These are phyloP conservation scores for Brenthis ino DNA, from an alignment of 2,888 invertebrate species.

Conservation along the genomic window DNA sequence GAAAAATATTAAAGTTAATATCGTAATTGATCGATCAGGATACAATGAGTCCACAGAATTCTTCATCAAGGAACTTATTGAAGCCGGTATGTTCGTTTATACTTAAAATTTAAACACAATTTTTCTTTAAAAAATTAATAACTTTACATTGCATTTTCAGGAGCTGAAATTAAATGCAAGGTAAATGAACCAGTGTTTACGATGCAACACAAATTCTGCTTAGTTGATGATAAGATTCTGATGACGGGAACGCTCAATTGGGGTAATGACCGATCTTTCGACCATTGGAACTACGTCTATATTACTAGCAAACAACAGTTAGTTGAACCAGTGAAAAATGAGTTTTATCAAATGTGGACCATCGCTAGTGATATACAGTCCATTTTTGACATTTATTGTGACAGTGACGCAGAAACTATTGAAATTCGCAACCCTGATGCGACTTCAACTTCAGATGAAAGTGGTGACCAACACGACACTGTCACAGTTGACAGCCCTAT, in stretches of 20 bases:
- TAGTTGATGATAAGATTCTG: constrained; percentile 84
- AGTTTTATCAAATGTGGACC: constrained; percentile 85
- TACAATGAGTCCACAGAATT: constrained; percentile 68
- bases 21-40: constrained; percentile 69
- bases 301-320: constrained; percentile 82
- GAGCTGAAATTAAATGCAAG: constrained; percentile 81
- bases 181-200: constrained; percentile 61
- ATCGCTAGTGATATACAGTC: constrained; percentile 44
- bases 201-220: constrained; percentile 91
- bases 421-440: constrained; percentile 42
- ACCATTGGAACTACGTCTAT: constrained; percentile 87
- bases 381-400: constrained; percentile 38
- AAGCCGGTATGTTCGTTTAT: constrained; percentile 59
- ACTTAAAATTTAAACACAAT: not conserved
- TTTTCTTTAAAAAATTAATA: not conserved
- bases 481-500: constrained; percentile 29
- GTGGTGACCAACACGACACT: constrained; percentile 37
- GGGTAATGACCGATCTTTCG: constrained; percentile 86
- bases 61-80: constrained; percentile 68
- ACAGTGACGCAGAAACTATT: constrained; percentile 46
- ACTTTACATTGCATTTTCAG: constrained; percentile 58
- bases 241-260: constrained; percentile 90
- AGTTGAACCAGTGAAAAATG: constrained; percentile 78
- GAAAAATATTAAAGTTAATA: constrained; percentile 65
- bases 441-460: constrained; percentile 41